These are phyloP conservation scores for Oxygymnocypris stewartii DNA, from an alignment of 2,113 vertebrate genomes.

Conservation along the genomic window DNA sequence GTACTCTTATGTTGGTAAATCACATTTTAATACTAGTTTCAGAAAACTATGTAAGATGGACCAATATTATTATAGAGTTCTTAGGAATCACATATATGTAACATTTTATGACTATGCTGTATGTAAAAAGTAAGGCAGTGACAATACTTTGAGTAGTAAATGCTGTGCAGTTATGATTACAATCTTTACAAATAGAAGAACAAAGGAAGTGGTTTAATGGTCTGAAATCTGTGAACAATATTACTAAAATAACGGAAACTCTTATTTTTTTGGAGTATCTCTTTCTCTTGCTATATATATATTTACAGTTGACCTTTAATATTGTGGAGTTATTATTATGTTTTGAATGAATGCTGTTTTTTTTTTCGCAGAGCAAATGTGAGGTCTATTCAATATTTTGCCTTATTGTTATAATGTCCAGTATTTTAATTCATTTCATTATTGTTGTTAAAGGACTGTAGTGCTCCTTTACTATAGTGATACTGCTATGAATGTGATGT, in stretches of 20 bases:
- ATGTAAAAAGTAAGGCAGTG: neutral
- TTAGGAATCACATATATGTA: neutral
- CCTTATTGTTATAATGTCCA: slow-evolving; percentile 66
- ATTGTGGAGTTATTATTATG: slow-evolving; percentile 51
- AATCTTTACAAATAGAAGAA: neutral
- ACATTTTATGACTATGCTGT: slow-evolving; percentile 9
- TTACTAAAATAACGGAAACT: slow-evolving; percentile 17
- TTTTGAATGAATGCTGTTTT: slow-evolving; percentile 53
- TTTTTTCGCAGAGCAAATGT: slow-evolving; percentile 4
- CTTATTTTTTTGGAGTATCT: slow-evolving; percentile 24
- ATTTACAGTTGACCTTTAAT: slow-evolving; percentile 13
- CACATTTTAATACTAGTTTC: slow-evolving; percentile 6
- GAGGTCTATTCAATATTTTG: slow-evolving; percentile 47
- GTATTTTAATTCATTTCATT: slow-evolving; percentile 58
- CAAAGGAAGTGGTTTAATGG: neutral
- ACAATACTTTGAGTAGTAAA: neutral
- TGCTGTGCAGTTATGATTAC: neutral
- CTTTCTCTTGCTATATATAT: slow-evolving; percentile 37
- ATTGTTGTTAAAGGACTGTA: slow-evolving; percentile 60
- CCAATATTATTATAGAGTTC: neutral
- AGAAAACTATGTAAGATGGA: neutral
- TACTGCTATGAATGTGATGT: slow-evolving; percentile 77
- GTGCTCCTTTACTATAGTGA: slow-evolving; percentile 74
- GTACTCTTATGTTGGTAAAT: neutral
- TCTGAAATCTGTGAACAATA: slow-evolving; percentile 20